Conservation (phyloP, 2,888 invertebrate genomes). For the Phasia obesa region DNA sequence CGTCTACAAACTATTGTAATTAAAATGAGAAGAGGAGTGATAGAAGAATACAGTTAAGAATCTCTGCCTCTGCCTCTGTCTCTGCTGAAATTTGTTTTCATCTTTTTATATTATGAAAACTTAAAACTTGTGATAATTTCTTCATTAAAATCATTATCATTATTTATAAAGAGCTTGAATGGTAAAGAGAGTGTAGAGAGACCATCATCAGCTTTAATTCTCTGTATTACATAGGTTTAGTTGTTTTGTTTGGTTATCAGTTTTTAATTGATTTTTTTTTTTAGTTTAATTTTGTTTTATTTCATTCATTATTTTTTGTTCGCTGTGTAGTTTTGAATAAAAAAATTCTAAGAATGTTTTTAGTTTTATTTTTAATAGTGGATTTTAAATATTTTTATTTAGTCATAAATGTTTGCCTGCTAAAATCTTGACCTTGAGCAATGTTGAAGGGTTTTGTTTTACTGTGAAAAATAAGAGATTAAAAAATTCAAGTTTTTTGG, state of each 20-base stretch:
- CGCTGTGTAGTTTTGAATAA: conserved; percentile 6
- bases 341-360: conserved; percentile 44
- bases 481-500: neutral
- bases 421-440: conserved; percentile 23
- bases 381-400: neutral
- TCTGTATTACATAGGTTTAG: neutral
- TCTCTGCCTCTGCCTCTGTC: too few relatives aligned
- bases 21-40: neutral
- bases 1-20: too few relatives aligned
- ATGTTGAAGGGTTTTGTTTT: neutral
- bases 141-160: neutral
- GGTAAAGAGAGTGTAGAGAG: neutral
- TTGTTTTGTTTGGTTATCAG: conserved; percentile 1
- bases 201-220: neutral
- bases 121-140: neutral
- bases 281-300: neutral
- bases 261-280: conserved; percentile 14
- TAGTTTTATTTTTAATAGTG: neutral
- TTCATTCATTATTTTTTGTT: neutral
- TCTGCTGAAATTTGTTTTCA: neutral
- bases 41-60: too few relatives aligned
- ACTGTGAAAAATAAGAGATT: neutral
- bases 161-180: too few relatives aligned
- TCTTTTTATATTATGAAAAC: neutral
- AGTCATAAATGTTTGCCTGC: neutral